Percentiles rank a stretch among this genome's conserved stretches.
phyloP scores from a whole-genome alignment of 2,113 vertebrate genomes.

The Hepsetus odoe region DNA sequence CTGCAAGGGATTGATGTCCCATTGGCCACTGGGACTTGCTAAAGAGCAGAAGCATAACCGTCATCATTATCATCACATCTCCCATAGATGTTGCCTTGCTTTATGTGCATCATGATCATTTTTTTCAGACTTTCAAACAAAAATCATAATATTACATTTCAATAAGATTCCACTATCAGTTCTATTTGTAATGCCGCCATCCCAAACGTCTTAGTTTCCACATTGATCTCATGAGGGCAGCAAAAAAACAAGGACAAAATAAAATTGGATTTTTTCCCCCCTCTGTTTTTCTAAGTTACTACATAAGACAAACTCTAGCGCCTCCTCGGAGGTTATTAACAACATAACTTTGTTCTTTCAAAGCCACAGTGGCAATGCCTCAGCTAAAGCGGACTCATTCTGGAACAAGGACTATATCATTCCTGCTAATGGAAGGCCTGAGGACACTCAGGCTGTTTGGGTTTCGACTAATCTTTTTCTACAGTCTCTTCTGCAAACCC shows the following conservation, averaged over 20 bases:
- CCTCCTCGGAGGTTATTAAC: neutral
- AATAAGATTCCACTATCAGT: constrained; percentile 14
- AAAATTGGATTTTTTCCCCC: too few species aligned
- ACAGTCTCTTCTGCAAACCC: neutral
- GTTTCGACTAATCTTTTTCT: neutral
- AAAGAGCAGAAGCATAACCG: constrained; percentile 28
- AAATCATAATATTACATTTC: constrained; percentile 7
- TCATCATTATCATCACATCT: constrained; percentile 8
- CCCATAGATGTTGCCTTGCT: neutral
- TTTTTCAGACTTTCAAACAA: neutral
- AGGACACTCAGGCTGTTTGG: neutral
- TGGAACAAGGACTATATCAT: constrained; percentile 1
- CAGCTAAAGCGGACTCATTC: neutral
- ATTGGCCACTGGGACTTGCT: constrained; percentile 87
- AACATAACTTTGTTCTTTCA: constrained; percentile 13
- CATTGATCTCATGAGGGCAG: neutral
- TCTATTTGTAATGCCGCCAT: constrained; percentile 5
- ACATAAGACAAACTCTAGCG: neutral
- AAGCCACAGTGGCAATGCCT: neutral
- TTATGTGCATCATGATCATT: constrained; percentile 2
- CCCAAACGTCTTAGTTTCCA: neutral
- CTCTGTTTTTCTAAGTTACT: neutral
- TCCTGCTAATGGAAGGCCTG: neutral
- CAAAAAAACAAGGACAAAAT: neutral
- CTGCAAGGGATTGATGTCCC: constrained; percentile 82